Evolutionary conservation across 2,797 vertebrate genomes (phyloP).

Genomic region (Ciconia nigra): DNA sequence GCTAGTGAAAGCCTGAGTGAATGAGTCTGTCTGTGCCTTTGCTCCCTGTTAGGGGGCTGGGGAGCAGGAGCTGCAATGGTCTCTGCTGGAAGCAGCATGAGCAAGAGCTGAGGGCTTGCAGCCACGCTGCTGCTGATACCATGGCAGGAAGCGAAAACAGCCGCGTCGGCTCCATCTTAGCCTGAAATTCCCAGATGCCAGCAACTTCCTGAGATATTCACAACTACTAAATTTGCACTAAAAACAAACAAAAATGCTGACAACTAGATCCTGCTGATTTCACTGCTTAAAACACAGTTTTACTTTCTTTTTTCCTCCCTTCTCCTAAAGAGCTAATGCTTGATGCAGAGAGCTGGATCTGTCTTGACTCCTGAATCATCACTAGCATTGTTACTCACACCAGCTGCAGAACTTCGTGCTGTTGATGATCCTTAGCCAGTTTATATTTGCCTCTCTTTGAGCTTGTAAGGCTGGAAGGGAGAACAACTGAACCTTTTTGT

Average conservation of each 20-base stretch:
- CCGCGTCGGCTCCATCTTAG: neutral
- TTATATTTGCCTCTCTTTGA: neutral
- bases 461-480: neutral
- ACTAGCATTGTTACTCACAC: neutral
- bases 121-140: accelerated
- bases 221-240: neutral
- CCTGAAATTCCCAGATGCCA: neutral
- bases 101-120: neutral
- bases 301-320: neutral
- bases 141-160: neutral
- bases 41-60: neutral
- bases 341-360: neutral
- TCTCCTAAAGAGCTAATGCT: neutral
- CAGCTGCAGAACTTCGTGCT: neutral
- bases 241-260: neutral
- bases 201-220: neutral
- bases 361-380: neutral
- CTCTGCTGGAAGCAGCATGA: neutral
- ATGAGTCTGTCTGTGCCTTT: neutral
- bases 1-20: neutral
- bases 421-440: neutral
- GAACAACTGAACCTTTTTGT: neutral
- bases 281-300: neutral
- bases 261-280: neutral
- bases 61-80: neutral